Base-by-base conservation (phyloP, 1,140 invertebrate genomes). In the Rhagoletis pomonella region DNA sequence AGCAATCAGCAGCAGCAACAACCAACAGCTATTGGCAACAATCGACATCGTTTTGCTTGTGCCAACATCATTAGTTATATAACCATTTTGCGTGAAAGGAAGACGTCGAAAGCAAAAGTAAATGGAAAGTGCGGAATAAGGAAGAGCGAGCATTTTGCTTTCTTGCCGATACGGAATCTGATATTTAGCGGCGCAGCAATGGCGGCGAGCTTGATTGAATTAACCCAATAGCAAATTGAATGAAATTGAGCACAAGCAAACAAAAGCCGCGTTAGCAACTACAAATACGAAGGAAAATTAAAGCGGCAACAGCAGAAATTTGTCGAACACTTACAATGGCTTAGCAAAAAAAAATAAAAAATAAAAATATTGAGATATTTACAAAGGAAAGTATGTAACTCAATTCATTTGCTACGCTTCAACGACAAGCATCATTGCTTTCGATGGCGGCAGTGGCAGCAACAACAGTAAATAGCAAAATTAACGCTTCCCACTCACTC, bases 211-310 rank as follows among this genome's bases (percentile, higher is more conserved):
- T 47, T 73, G 67, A 73, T 73, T 73, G 39, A 73, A 73, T 73
- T 73, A 73, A 47, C 67, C 67, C 12, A 73, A 73, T 44, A 73
- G 10, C 42, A 73, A 73, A 47, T 73, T 73, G 67, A 73, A 47
- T 73, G 67, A 44, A 47, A 73, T n/a, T 44, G 67, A 73, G 39
- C 44, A 47, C 14, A 10, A 39, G 39, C 7, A 0, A 44, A 14
- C 39, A 39, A 3, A 42, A 69, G 29, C 65, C 42, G 17, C 19
- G 4, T 12, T 14, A 69, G 65, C 6, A 10, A 65, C 64, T 29
- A 65, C 64, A 47, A 44, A 9, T 5, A 73, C 39, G 44, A n/a
- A 69, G 12, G 39, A 42, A 3, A 42, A 39, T 17, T 9, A 55
- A 55, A 55, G 29, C 5, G 42, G 42, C 39, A 14, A 3, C 7